Evolutionary conservation across 1,140 invertebrate species (phyloP).

Genomic region (Danaus plexippus): DNA sequence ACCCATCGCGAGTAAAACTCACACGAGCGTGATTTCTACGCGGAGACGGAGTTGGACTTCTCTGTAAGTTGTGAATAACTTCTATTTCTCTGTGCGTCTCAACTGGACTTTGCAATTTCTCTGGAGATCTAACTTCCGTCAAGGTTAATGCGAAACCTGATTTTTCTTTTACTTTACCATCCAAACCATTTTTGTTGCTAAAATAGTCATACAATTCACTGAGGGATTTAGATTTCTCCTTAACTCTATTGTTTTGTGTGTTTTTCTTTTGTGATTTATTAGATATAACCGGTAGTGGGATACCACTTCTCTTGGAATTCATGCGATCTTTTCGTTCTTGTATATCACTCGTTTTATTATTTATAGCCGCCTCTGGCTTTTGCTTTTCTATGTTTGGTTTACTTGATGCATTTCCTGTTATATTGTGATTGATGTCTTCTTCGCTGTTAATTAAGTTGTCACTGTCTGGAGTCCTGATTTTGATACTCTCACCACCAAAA

Average conservation of each 20-base stretch:
- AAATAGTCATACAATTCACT: constrained; percentile 68
- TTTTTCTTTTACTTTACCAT: constrained; percentile 32
- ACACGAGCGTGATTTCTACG: constrained; percentile 49
- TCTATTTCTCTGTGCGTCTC: constrained; percentile 74
- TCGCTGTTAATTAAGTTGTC: constrained; percentile 74
- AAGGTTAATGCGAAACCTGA: constrained; percentile 55
- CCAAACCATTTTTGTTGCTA: constrained; percentile 55
- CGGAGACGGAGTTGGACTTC: constrained; percentile 66
- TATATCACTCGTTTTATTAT: constrained; percentile 51
- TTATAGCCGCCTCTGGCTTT: constrained; percentile 32
- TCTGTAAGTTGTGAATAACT: constrained; percentile 75
- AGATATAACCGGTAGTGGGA: constrained; percentile 57
- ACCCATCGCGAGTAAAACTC: constrained; percentile 53
- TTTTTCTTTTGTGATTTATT: constrained; percentile 35
- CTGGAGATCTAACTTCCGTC: constrained; percentile 55
- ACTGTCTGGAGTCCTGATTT: constrained; percentile 86
- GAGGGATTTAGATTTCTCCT: constrained; percentile 66
- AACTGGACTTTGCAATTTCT: constrained; percentile 62
- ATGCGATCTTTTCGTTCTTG: constrained; percentile 30
- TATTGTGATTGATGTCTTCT: constrained; percentile 49
- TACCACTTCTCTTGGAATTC: constrained; percentile 51
- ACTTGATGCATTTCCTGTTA: constrained; percentile 20
- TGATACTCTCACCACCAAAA: constrained; percentile 87
- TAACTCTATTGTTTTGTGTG: constrained; percentile 40
- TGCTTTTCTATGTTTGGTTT: constrained; percentile 34